Base-by-base conservation (phyloP, 2,113 vertebrate genomes). In the Collichthys lucidus region DNA sequence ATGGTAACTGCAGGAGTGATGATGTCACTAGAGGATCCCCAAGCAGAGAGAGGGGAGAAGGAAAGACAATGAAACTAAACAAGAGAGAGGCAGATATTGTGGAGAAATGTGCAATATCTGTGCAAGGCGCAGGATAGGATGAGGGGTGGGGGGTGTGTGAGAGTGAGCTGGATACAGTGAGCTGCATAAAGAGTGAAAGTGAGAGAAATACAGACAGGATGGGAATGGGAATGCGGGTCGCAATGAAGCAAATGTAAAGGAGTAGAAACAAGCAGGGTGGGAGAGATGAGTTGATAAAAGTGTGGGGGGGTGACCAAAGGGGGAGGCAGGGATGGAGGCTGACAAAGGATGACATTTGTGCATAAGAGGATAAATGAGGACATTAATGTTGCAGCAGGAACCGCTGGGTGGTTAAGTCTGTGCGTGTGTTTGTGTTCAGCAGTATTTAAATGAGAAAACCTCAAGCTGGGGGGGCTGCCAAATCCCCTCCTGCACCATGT, bases 371-470 rank as follows among this genome's bases (percentile, higher is more conserved):
- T 92, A 92, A 94, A 93, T 81, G 75, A 90, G 88, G 80, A 91
- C 92, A 94, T 94, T 85, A 93, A 94, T 92, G 89, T 92, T 94
- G 92, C 93, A 94, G 82, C 79, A 90, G 92, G 74, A 88, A 84
- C 90, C 16, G 78, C 88, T 86, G 86, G 68, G 91, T 29, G 71
- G 80, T 87, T 73, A 80, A 82, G 77, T 74, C 77, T 89, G 70
- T 62, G 69, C 56, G 86, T 61, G 86, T 85, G 85, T 91, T 82
- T 86, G 79, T 83, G 83, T 86, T 69, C 24, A 69, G 77, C 86
- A 53, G 63, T 83, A 87, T 90, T 92, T 64, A 87, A 86, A 91
- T 82, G 62, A 87, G 72, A 24, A 61, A 59, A 73, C 31, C 42
- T 71, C 74, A 22, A 80, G 73, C 55, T 75, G 78, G 50, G 35